Percentiles rank a stretch among this genome's conserved stretches.
Evolutionary conservation across 2,113 vertebrate genomes (phyloP).

Genomic region (Etia nguti): DNA sequence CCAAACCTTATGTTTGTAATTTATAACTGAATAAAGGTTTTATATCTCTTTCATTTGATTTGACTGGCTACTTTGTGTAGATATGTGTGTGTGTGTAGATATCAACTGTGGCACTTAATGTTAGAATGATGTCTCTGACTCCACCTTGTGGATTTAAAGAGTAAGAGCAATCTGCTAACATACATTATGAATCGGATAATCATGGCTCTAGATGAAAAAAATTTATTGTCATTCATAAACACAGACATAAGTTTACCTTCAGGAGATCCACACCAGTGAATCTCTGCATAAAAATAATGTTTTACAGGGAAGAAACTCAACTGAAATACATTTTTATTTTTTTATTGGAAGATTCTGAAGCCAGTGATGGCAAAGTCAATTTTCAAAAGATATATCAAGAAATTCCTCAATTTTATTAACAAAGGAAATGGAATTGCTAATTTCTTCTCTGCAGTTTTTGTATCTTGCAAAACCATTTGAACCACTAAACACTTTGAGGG

Average conservation of each 20-base stretch:
- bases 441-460: neutral
- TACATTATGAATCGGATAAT: neutral
- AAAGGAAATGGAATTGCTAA: neutral
- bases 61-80: neutral
- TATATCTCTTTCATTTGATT: slow-evolving; percentile 35
- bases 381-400: neutral
- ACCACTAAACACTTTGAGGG: neutral
- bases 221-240: neutral
- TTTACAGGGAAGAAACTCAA: neutral
- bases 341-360: neutral
- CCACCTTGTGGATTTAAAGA: slow-evolving; percentile 28
- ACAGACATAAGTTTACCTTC: neutral
- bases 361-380: neutral
- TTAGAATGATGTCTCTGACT: neutral
- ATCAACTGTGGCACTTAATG: fast-evolving
- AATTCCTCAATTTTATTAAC: neutral
- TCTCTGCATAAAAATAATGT: neutral
- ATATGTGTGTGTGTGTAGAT: fast-evolving
- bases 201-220: neutral
- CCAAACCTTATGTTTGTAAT: slow-evolving; percentile 65
- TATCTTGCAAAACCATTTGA: neutral
- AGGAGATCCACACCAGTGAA: neutral
- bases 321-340: no score
- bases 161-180: neutral
- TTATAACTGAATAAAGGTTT: slow-evolving; percentile 73